Evolutionary conservation across 2,797 vertebrate genomes (phyloP).

Genomic region (Morus bassanus): DNA sequence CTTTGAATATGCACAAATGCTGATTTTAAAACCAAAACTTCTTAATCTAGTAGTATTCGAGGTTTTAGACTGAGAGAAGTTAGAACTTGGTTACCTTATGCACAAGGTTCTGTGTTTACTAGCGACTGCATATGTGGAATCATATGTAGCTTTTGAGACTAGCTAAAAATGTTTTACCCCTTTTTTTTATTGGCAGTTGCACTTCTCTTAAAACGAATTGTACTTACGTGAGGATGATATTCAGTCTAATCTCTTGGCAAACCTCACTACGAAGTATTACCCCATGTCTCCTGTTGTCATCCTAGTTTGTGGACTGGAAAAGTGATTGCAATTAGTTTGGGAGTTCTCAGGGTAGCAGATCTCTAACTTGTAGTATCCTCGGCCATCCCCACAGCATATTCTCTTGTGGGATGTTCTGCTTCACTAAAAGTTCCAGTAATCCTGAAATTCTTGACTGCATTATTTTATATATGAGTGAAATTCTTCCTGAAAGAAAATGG

Average conservation of each 20-base stretch:
- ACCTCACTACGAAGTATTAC: background rate
- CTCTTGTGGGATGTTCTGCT: background rate
- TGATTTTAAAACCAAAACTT: background rate
- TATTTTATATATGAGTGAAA: background rate
- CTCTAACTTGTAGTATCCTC: background rate
- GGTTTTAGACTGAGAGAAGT: background rate
- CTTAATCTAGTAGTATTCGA: background rate
- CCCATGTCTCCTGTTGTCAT: background rate
- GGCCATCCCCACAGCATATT: background rate
- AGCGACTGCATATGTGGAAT: background rate
- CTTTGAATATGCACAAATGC: background rate
- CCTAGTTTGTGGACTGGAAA: background rate
- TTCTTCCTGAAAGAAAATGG: background rate
- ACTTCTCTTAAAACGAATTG: background rate
- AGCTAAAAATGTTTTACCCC: background rate
- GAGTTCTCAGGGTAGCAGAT: background rate
- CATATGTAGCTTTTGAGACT: background rate
- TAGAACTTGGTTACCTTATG: background rate
- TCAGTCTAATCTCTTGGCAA: background rate
- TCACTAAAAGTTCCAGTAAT: background rate
- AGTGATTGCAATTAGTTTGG: background rate
- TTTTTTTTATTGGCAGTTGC: background rate
- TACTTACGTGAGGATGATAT: background rate
- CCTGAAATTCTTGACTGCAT: background rate
- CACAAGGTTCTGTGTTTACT: background rate